phyloP scores from a whole-genome alignment of 2,113 vertebrate genomes.

The Pteronura brasiliensis region DNA sequence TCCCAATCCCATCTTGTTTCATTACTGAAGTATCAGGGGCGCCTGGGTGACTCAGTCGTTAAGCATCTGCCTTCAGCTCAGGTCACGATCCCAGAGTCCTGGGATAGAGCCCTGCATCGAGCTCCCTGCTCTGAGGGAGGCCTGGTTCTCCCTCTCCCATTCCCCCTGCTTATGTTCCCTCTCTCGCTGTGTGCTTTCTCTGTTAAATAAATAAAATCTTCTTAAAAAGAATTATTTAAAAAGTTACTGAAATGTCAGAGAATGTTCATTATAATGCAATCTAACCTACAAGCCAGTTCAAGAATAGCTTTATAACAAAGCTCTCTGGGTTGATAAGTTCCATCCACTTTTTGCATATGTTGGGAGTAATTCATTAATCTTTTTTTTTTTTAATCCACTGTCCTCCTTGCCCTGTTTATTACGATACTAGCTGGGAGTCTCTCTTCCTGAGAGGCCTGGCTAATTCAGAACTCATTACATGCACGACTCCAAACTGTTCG shows the following conservation, averaged over 20 bases:
- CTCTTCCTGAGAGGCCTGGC: slow-evolving; percentile 47
- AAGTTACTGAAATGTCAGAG: background rate
- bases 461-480: slow-evolving; percentile 67
- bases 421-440: background rate
- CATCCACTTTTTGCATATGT: background rate
- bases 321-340: background rate
- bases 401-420: slow-evolving; percentile 28
- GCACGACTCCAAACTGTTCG: slow-evolving; percentile 17
- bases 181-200: no score
- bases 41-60: no score
- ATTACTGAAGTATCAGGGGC: background rate
- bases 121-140: no score
- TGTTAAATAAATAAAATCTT: no score
- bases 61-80: no score
- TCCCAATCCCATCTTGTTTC: no score
- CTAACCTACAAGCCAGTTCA: background rate
- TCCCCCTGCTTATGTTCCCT: no score
- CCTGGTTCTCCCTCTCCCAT: no score
- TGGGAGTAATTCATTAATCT: background rate
- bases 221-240: no score
- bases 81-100: no score
- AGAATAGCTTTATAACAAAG: slow-evolving; percentile 11
- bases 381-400: background rate
- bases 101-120: no score
- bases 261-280: slow-evolving; percentile 10